These are phyloP conservation scores for Sciurus carolinensis DNA, from an alignment of 2,797 vertebrate genomes.

Conservation along the genomic window DNA sequence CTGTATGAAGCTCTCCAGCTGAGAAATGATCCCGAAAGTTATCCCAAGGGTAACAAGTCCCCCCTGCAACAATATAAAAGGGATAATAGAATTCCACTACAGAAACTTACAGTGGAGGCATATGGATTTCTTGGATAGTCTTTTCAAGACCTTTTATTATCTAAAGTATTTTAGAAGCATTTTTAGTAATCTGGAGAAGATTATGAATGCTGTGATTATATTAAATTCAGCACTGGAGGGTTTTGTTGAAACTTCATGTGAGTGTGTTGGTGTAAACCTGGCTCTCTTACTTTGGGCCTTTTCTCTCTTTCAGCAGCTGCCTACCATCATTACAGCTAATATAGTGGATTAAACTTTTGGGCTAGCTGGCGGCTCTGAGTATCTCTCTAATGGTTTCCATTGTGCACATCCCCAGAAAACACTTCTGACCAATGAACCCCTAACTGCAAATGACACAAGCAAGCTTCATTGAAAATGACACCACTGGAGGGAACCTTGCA, in stretches of 20 bases:
- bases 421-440: conserved; percentile 85
- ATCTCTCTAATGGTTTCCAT: conserved; percentile 80
- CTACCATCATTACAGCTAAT: conserved; percentile 75
- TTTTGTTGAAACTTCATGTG: conserved; percentile 11
- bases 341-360: conserved; percentile 80
- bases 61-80: background rate
- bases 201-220: background rate
- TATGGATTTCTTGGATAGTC: background rate
- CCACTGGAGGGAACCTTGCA: conserved; percentile 78
- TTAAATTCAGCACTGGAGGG: background rate
- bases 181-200: conserved; percentile 67
- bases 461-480: conserved; percentile 83
- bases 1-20: background rate
- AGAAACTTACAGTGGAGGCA: background rate
- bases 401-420: conserved; percentile 78
- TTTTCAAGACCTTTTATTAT: conserved; percentile 45
- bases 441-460: conserved; percentile 81
- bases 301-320: conserved; percentile 65
- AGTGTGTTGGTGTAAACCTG: background rate
- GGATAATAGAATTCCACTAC: background rate
- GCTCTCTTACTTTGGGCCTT: background rate
- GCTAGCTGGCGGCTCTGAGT: conserved; percentile 77
- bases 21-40: conserved; percentile 59
- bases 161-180: conserved; percentile 34
- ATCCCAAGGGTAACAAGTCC: background rate